A percentile compares a stretch with the other conserved stretches of the same genome.
Conservation (phyloP, 2,888 invertebrate genomes). For the Apocheima hispidaria region DNA sequence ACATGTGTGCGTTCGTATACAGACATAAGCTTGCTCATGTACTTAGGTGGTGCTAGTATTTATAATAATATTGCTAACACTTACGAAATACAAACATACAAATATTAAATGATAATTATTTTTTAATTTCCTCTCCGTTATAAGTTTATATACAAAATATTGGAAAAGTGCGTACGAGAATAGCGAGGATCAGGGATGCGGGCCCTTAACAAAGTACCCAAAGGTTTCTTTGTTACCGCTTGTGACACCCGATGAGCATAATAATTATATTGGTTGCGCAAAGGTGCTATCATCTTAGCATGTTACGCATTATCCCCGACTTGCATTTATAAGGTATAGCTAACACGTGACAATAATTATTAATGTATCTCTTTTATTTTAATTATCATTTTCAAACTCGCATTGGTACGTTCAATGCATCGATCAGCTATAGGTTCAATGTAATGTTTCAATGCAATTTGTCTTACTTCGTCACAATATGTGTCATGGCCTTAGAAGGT, state of each 20-base stretch:
- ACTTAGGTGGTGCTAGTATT: too few species aligned
- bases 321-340: not conserved
- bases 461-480: not conserved
- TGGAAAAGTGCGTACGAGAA: too few species aligned
- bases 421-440: not conserved
- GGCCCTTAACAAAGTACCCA: too few species aligned
- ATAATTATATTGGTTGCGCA: slow-evolving; percentile 62
- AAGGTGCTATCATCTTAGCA: slow-evolving; percentile 51
- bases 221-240: slow-evolving; percentile 58
- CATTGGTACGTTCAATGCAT: not conserved
- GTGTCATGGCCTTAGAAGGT: slow-evolving; percentile 9
- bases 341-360: slow-evolving; percentile 8
- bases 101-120: too few species aligned
- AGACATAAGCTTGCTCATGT: too few species aligned
- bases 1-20: too few species aligned
- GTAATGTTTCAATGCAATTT: not conserved
- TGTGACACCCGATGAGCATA: slow-evolving; percentile 60
- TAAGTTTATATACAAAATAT: too few species aligned
- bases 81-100: too few species aligned
- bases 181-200: too few species aligned
- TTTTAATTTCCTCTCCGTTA: too few species aligned
- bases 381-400: not conserved
- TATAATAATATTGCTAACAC: too few species aligned
- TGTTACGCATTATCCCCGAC: slow-evolving; percentile 5
- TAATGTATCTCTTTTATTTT: not conserved